Percentiles rank a stretch among this genome's conserved stretches.
Conservation (phyloP, 2,113 vertebrate species). For the Tachycineta bicolor region DNA sequence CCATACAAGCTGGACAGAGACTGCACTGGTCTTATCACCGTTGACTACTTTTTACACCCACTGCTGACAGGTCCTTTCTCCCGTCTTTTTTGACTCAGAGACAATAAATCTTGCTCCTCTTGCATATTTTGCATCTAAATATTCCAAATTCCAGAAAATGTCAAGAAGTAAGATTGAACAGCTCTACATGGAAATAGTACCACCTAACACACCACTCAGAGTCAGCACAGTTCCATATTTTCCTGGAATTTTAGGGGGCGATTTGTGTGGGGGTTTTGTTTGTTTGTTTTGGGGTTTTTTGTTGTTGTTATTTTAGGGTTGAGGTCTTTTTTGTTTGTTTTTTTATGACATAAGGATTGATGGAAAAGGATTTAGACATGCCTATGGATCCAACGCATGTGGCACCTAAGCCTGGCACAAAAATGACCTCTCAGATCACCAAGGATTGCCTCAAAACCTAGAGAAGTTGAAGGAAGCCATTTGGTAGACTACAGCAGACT, state of each 20-base stretch:
- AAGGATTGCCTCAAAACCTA: not conserved
- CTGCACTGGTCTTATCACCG: not conserved
- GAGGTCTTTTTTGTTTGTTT: too few species aligned
- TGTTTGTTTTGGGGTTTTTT: too few species aligned
- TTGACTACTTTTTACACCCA: not conserved
- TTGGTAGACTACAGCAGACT: not conserved
- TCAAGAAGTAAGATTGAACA: not conserved
- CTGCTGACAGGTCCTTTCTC: not conserved
- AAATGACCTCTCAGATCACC: not conserved
- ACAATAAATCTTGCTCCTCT: not conserved
- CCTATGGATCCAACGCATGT: not conserved
- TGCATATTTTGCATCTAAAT: not conserved
- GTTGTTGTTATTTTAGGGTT: too few species aligned
- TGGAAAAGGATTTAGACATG: not conserved
- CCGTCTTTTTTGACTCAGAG: not conserved
- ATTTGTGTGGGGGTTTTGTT: too few species aligned
- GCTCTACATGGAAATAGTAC: not conserved
- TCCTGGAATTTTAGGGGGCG: not conserved
- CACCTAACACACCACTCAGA: not conserved
- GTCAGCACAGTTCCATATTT: not conserved
- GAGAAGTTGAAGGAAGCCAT: not conserved
- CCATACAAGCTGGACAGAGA: not conserved
- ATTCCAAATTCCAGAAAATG: not conserved
- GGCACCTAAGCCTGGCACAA: not conserved
- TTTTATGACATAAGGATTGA: not conserved